Evolutionary conservation across 2,888 invertebrate genomes (phyloP).

Genomic region (Calameuta idolon): DNA sequence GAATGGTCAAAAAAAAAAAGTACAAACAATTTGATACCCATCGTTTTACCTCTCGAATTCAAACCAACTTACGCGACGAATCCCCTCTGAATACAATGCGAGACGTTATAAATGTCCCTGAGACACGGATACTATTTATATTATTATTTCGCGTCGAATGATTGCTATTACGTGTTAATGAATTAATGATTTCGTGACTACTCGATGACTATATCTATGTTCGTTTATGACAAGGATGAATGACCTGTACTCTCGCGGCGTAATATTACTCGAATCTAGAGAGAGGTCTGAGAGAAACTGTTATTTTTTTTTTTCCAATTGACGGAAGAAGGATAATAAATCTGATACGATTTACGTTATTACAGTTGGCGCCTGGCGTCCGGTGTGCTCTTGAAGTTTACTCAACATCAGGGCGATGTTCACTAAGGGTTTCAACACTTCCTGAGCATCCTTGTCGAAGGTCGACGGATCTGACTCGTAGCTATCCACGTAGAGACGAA

Average conservation of each 20-base stretch:
- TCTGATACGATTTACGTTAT: conserved; percentile 80
- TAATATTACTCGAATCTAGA: not conserved
- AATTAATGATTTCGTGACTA: not conserved
- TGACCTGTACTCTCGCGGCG: not conserved
- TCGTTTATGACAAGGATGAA: not conserved
- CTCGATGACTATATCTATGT: not conserved
- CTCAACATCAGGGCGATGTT: conserved; percentile 89
- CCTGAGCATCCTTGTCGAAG: conserved; percentile 65
- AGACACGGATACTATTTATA: not conserved
- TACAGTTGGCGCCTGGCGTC: conserved; percentile 92
- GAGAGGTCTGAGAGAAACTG: not conserved
- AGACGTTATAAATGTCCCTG: not conserved
- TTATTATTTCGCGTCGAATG: not conserved
- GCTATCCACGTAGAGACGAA: conserved; percentile 95
- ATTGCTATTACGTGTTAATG: not conserved
- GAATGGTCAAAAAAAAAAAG: not conserved
- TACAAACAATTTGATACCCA: not conserved
- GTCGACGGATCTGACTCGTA: conserved; percentile 77
- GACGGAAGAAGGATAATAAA: not conserved
- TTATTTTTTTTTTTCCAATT: not conserved
- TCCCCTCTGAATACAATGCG: not conserved
- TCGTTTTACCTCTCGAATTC: not conserved
- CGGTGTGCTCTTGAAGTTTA: conserved; percentile 85
- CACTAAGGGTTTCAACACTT: conserved; percentile 87
- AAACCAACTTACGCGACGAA: not conserved